These are phyloP conservation scores for Notechis scutatus DNA, from an alignment of 2,113 vertebrate species.

Conservation along the genomic window DNA sequence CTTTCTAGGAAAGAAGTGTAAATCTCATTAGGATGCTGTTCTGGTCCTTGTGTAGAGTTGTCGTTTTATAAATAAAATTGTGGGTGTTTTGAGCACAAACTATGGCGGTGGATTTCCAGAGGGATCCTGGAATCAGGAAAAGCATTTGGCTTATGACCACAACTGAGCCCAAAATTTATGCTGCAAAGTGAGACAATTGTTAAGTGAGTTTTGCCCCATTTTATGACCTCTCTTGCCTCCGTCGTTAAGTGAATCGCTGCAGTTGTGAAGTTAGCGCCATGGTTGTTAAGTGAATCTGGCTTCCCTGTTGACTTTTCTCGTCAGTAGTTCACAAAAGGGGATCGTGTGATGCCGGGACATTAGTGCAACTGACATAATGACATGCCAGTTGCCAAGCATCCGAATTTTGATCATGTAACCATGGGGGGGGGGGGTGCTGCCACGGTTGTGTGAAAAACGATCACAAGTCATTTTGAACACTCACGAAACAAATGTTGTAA, in stretches of 20 bases:
- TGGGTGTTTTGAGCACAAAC: not conserved
- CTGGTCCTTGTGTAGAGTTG: not conserved
- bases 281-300: not conserved
- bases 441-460: no score
- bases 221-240: not conserved
- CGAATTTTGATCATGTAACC: not conserved
- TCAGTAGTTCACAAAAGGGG: not conserved
- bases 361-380: not conserved
- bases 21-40: not conserved
- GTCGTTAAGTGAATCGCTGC: not conserved
- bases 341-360: not conserved
- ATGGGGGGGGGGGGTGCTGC: no score
- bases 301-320: not conserved
- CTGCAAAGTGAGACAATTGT: not conserved
- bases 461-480: no score
- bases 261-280: not conserved
- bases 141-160: no score
- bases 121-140: not conserved
- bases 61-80: not conserved
- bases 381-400: not conserved
- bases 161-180: not conserved
- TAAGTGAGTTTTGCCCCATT: not conserved
- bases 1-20: conserved; percentile 23
- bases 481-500: no score
- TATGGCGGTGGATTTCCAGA: not conserved